A percentile compares a stretch with the other conserved stretches of the same genome.
Evolutionary conservation across 2,888 invertebrate genomes (phyloP).

Genomic region (Steinernema carpocapsae): DNA sequence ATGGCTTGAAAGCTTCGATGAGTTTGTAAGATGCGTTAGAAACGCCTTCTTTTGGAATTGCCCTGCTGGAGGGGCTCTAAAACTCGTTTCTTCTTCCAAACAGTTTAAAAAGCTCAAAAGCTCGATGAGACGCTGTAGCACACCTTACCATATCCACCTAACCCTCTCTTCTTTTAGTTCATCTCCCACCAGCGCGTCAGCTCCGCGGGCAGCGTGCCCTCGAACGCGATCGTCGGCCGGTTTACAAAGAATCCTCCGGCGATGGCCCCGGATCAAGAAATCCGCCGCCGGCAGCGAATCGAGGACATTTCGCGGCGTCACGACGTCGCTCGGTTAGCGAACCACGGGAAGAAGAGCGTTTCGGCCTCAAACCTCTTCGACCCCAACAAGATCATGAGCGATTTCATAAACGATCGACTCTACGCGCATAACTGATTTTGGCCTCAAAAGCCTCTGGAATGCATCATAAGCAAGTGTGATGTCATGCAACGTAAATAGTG

Average conservation of each 20-base stretch:
- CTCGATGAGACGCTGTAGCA: too few species aligned
- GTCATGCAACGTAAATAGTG: too few species aligned
- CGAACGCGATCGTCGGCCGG: not conserved
- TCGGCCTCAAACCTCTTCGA: conserved; percentile 38
- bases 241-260: conserved; percentile 1
- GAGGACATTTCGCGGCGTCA: conserved; percentile 17
- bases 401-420: conserved; percentile 40
- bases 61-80: too few species aligned
- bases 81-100: too few species aligned
- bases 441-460: too few species aligned
- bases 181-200: conserved; percentile 18
- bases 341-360: conserved; percentile 36
- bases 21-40: too few species aligned
- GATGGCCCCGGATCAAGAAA: not conserved
- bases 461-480: too few species aligned
- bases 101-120: too few species aligned
- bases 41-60: too few species aligned
- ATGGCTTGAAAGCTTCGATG: too few species aligned
- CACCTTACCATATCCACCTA: too few species aligned
- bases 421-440: too few species aligned
- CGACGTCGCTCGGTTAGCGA: not conserved
- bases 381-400: conserved; percentile 40
- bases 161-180: not conserved
- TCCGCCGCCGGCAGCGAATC: conserved; percentile 4
- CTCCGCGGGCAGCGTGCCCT: conserved; percentile 5